These are phyloP conservation scores for Oscheius sp. DNA, from an alignment of 2,888 invertebrate species.

Conservation along the genomic window DNA sequence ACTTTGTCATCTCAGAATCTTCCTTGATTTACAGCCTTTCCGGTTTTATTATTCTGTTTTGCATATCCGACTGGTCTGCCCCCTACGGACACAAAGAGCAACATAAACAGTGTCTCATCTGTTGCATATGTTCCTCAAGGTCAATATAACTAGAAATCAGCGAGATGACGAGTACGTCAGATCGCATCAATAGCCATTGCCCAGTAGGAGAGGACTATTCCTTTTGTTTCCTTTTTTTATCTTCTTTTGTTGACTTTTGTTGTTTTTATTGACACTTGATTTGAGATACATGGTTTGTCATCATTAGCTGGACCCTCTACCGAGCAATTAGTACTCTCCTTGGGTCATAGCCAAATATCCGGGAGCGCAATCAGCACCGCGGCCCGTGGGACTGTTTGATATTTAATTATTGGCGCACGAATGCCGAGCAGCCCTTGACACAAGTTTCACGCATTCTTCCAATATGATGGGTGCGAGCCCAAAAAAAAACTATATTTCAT, in stretches of 20 bases:
- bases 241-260: background rate
- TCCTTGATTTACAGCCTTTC: background rate
- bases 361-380: slow-evolving; percentile 36
- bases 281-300: slow-evolving; percentile 18
- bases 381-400: slow-evolving; percentile 35
- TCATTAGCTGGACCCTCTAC: slow-evolving; percentile 20
- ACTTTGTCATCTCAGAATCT: background rate
- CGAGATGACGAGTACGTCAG: slow-evolving; percentile 32
- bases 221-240: slow-evolving; percentile 1
- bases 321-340: slow-evolving; percentile 32
- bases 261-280: slow-evolving; percentile 1
- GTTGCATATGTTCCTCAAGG: slow-evolving; percentile 35
- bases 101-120: slow-evolving; percentile 32
- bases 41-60: slow-evolving; percentile 19
- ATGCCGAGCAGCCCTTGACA: slow-evolving; percentile 23
- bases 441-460: slow-evolving; percentile 19
- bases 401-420: slow-evolving; percentile 35
- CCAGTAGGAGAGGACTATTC: slow-evolving; percentile 19
- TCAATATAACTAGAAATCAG: slow-evolving; percentile 31
- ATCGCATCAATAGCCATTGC: slow-evolving; percentile 28
- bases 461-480: too few species aligned
- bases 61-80: slow-evolving; percentile 20
- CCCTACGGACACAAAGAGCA: slow-evolving; percentile 6
- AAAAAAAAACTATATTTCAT: slow-evolving; percentile 6
- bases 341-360: slow-evolving; percentile 37